These are phyloP conservation scores for Stegophylla sp. DNA, from an alignment of 2,888 invertebrate species.

Conservation along the genomic window DNA sequence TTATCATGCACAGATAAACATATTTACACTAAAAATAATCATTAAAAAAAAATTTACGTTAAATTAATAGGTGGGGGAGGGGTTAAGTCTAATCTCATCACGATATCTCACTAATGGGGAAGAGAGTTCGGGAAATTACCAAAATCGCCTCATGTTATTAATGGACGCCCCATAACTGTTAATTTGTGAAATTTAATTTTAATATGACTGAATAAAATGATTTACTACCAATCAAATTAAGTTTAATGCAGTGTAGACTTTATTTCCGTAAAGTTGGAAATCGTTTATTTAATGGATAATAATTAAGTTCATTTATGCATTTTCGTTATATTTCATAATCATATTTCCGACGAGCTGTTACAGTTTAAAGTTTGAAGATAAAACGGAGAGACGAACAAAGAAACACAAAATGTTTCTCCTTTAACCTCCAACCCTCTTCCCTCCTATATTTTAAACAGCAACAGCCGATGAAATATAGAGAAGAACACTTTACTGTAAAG, in stretches of 20 bases:
- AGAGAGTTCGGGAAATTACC: too few species aligned
- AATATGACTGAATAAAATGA: not conserved
- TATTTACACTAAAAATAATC: too few species aligned
- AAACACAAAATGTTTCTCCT: slow-evolving; percentile 24
- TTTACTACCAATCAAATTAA: slow-evolving; percentile 1
- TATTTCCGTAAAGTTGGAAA: slow-evolving; percentile 27
- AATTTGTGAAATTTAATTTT: not conserved
- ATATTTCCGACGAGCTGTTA: slow-evolving; percentile 32
- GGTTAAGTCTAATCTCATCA: too few species aligned
- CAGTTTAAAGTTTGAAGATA: slow-evolving; percentile 24
- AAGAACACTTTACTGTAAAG: not conserved
- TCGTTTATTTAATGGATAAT: slow-evolving; percentile 29
- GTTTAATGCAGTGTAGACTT: not conserved
- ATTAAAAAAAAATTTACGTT: too few species aligned
- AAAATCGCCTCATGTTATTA: too few species aligned
- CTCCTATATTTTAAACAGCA: not conserved
- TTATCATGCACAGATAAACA: too few species aligned
- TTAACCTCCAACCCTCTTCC: not conserved
- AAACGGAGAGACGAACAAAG: slow-evolving; percentile 21
- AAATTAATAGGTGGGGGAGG: too few species aligned
- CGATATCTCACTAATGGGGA: too few species aligned
- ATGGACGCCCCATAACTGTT: too few species aligned
- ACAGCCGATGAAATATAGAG: slow-evolving; percentile 31
- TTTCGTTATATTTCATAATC: slow-evolving; percentile 17
- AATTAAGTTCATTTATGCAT: slow-evolving; percentile 34